These are phyloP conservation scores for Thaleichthys pacificus DNA, from an alignment of 2,797 vertebrate species.

Conservation along the genomic window DNA sequence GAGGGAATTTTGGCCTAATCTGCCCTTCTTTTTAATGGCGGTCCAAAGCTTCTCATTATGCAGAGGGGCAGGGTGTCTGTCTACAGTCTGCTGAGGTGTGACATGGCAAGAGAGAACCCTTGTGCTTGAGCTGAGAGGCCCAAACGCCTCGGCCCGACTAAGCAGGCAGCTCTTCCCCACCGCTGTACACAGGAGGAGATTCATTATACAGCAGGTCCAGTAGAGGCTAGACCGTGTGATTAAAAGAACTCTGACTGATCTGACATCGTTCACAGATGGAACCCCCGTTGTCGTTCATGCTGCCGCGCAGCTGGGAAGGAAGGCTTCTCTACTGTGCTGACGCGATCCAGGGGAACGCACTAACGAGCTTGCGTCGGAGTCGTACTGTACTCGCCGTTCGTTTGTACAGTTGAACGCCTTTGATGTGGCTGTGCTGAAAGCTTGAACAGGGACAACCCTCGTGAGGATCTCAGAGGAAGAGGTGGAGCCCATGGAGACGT, in stretches of 20 bases:
- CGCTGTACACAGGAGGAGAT: neutral
- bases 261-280: neutral
- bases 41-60: neutral
- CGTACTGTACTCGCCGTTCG: neutral
- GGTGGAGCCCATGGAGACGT: neutral
- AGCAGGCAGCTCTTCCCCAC: neutral
- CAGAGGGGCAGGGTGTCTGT: neutral
- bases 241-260: neutral
- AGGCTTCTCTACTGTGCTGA: neutral
- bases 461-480: neutral
- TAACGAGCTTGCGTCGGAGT: neutral
- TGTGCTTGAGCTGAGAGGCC: too few species aligned
- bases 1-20: neutral
- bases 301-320: neutral
- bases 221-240: neutral
- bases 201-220: neutral
- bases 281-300: neutral
- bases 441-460: neutral
- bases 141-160: neutral
- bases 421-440: slow-evolving; percentile 1
- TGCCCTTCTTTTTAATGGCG: neutral
- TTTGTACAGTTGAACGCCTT: slow-evolving; percentile 4
- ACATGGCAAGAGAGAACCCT: neutral
- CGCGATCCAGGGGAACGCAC: neutral
- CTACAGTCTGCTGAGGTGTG: slow-evolving; percentile 6